A percentile compares a stretch with the other conserved stretches of the same genome.
phyloP scores from a whole-genome alignment of 2,888 invertebrate species.

The Auanema sp. region DNA sequence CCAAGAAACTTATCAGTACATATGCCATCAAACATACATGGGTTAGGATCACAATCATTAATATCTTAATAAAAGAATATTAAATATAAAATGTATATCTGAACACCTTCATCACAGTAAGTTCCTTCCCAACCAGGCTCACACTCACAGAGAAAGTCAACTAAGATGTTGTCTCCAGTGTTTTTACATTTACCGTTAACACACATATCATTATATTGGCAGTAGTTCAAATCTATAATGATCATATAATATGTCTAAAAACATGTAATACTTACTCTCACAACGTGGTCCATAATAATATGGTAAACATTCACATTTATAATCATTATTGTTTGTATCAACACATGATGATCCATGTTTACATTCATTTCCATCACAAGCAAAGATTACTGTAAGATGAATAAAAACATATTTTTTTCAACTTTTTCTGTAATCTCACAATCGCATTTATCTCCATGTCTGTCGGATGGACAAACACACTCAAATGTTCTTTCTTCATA shows the following conservation, averaged over 20 bases:
- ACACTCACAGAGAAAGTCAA: slow-evolving; percentile 28
- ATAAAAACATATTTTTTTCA: no score
- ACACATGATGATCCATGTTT: slow-evolving; percentile 21
- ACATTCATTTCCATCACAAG: slow-evolving; percentile 10
- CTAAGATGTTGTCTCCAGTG: slow-evolving; percentile 15
- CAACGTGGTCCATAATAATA: slow-evolving; percentile 25
- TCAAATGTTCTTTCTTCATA: no score
- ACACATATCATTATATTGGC: slow-evolving; percentile 33
- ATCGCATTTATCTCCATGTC: no score
- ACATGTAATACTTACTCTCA: slow-evolving; percentile 7
- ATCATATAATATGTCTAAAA: background rate
- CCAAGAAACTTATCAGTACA: slow-evolving; percentile 20
- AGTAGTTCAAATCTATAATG: slow-evolving; percentile 25
- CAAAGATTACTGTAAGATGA: no score
- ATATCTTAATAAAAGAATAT: no score
- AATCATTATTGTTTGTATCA: slow-evolving; percentile 20
- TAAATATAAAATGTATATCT: no score
- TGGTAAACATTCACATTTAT: slow-evolving; percentile 25
- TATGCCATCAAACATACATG: slow-evolving; percentile 27
- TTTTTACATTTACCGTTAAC: slow-evolving; percentile 27
- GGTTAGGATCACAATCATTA: slow-evolving; percentile 26
- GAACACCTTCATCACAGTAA: slow-evolving; percentile 35
- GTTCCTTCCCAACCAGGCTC: slow-evolving; percentile 29
- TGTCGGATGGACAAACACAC: no score
- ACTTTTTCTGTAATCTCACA: no score